Evolutionary conservation across 2,888 invertebrate species (phyloP), one percentile per base, ranked within the genome.

Genomic region (Drosophila tripunctata): DNA sequence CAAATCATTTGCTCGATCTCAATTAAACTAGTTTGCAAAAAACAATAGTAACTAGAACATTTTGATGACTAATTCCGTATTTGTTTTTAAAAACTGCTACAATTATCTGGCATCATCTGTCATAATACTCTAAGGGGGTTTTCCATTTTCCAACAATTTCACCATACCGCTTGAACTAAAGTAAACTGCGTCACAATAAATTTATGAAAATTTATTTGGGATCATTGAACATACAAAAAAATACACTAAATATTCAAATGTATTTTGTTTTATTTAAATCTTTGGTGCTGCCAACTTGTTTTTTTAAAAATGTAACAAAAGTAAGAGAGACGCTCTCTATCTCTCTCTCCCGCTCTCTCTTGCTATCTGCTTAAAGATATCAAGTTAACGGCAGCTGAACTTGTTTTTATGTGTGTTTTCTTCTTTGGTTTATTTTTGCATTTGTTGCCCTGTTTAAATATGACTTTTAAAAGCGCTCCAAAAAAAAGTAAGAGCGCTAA

Each of bases 371-470:
- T 19, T 54, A 22, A 21, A 38, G 60, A 45, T 71, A 58, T 58
- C 43, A 56, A 67, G 63, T 67, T 77, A 80, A 77, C 75, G 75
- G 70, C 81, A 71, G 67, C 63, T 78, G 85, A 79, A 79, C 82
- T 78, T 84, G 85, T 79, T 79, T 41, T 27, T 10, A 27, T 27
- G 3, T 27, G 27, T 27, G 10, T 27, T 8, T 24, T 50, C 55
- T 6, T 24, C 35, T 63, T 35, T 38, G 45, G 50, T 43, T 55
- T 62, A 44, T 60, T 63, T 50, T 61, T 67, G 56, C 62, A 66
- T 77, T 73, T 67, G 69, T n/a, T 65, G 80, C 77, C 80, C 84
- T 64, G 84, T 67, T 83, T 75, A 71, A 83, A 83, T 77, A 79
- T 67, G 61, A 78, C 75, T 64, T n/a, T 65, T 50, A 58, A 75